phyloP scores from a whole-genome alignment of 2,797 vertebrate genomes.

The Cirrhinus mrigala region DNA sequence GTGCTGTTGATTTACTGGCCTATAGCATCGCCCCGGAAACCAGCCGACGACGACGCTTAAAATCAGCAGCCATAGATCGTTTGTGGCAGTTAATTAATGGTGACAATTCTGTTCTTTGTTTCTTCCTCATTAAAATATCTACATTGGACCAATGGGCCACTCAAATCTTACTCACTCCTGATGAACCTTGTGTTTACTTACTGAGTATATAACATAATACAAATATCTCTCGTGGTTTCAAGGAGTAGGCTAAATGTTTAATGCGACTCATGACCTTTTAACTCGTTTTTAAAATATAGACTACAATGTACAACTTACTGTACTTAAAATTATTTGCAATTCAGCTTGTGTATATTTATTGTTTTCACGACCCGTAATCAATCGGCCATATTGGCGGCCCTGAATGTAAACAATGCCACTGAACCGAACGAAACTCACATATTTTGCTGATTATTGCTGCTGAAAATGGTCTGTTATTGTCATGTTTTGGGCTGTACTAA shows the following conservation, averaged over 20 bases:
- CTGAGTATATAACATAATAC: no score
- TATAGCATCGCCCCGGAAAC: background rate
- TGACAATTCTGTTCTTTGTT: background rate
- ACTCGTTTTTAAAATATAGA: no score
- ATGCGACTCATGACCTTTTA: background rate
- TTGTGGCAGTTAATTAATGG: background rate
- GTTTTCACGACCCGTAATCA: no score
- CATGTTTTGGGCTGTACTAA: no score
- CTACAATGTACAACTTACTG: no score
- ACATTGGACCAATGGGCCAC: background rate
- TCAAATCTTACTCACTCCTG: background rate
- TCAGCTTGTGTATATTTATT: no score
- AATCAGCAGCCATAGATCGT: background rate
- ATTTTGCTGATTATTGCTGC: no score
- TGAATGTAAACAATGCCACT: no score
- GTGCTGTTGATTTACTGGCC: background rate
- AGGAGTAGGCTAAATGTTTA: background rate
- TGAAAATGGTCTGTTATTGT: no score
- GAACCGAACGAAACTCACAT: no score
- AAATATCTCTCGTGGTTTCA: background rate
- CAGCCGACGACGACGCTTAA: background rate
- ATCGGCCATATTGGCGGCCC: no score
- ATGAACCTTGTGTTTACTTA: background rate
- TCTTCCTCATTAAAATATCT: background rate
- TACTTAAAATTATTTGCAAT: no score